Evolutionary conservation across 2,797 vertebrate species (phyloP).

Genomic region (Threskiornis aethiopicus): DNA sequence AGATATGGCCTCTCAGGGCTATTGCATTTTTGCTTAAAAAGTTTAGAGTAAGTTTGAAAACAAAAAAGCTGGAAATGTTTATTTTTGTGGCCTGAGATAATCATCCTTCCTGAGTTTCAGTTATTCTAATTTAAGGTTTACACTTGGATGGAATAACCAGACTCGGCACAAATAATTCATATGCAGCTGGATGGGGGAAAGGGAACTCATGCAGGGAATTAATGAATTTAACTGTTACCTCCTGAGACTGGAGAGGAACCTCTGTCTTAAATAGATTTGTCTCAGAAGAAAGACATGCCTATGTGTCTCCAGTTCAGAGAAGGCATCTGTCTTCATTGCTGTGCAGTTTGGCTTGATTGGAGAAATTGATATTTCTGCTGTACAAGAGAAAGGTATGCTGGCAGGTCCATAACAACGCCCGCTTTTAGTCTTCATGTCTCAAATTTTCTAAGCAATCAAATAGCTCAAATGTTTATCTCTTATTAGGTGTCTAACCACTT

Average conservation of each 20-base stretch:
- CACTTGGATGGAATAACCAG: slow-evolving; percentile 25
- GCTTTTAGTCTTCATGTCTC: not conserved
- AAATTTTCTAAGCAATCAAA: not conserved
- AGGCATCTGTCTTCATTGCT: not conserved
- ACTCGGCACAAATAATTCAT: slow-evolving; percentile 24
- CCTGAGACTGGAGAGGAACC: not conserved
- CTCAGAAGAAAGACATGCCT: not conserved
- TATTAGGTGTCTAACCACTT: not conserved
- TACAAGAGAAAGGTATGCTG: not conserved
- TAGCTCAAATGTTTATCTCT: not conserved
- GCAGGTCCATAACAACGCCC: not conserved
- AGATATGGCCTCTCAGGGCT: slow-evolving; percentile 46
- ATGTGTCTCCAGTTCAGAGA: not conserved
- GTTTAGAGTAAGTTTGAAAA: slow-evolving; percentile 61
- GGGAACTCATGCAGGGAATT: not conserved
- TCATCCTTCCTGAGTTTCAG: slow-evolving; percentile 63
- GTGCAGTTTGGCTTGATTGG: not conserved
- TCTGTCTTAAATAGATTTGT: not conserved
- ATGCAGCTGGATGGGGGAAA: not conserved
- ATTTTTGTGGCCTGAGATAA: slow-evolving; percentile 70
- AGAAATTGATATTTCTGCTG: not conserved
- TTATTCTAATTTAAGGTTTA: slow-evolving; percentile 40
- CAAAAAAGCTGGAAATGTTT: slow-evolving; percentile 71
- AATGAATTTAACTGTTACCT: slow-evolving; percentile 26
- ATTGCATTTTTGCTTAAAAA: slow-evolving; percentile 68